Evolutionary conservation across 2,888 invertebrate species (phyloP).

Genomic region (Hirtodrosophila trivittata): DNA sequence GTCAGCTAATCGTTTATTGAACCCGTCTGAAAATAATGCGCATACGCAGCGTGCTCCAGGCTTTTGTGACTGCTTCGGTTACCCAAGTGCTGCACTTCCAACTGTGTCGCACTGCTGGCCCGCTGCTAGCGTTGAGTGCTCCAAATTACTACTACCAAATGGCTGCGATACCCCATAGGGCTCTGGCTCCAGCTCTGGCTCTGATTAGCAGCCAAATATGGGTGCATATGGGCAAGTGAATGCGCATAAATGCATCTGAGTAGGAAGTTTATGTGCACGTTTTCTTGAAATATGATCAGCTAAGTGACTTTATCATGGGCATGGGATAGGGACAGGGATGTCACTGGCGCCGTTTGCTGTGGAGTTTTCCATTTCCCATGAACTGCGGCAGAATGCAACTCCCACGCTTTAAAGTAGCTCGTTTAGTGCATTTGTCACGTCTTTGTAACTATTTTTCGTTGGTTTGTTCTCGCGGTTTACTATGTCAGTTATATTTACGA

Average conservation of each 20-base stretch:
- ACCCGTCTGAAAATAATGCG: slow-evolving; percentile 71
- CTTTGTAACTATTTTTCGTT: slow-evolving; percentile 44
- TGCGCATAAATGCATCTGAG: slow-evolving; percentile 45
- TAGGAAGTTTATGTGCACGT: slow-evolving; percentile 71
- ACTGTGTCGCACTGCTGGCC: slow-evolving; percentile 73
- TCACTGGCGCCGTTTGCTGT: slow-evolving; percentile 59
- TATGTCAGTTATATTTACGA: slow-evolving; percentile 65
- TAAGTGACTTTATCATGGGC: slow-evolving; percentile 58
- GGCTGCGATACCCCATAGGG: slow-evolving; percentile 49
- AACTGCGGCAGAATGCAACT: slow-evolving; percentile 60
- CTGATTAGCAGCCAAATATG: slow-evolving; percentile 60
- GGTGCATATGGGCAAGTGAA: slow-evolving; percentile 7
- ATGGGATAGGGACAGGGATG: neutral
- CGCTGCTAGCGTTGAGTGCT: slow-evolving; percentile 76
- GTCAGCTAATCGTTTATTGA: slow-evolving; percentile 76
- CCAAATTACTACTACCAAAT: slow-evolving; percentile 66
- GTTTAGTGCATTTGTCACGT: slow-evolving; percentile 78
- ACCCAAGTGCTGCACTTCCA: slow-evolving; percentile 55
- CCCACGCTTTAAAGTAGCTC: slow-evolving; percentile 74
- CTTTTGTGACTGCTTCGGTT: slow-evolving; percentile 19
- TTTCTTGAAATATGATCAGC: slow-evolving; percentile 69
- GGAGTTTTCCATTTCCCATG: slow-evolving; percentile 64
- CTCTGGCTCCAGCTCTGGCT: slow-evolving; percentile 17
- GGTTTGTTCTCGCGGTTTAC: slow-evolving; percentile 14
- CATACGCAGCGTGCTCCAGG: slow-evolving; percentile 74